Conservation (phyloP, 2,113 vertebrate genomes). For the Phalacrocorax brasilianus region DNA sequence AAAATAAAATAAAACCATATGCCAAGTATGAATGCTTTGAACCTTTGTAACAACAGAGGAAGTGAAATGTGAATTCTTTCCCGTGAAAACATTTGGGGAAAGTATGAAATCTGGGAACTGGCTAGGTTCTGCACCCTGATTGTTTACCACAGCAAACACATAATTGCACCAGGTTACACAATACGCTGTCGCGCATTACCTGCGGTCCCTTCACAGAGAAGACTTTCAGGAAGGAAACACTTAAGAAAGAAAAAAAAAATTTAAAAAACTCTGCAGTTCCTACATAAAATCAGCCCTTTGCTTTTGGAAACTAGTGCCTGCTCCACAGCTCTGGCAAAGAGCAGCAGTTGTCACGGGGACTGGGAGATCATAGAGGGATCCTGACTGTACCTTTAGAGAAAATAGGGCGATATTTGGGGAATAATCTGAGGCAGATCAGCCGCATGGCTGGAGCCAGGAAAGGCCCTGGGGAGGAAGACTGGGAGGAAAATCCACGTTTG, state of each 20-base stretch:
- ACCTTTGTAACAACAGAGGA: constrained; percentile 23
- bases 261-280: neutral
- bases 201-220: neutral
- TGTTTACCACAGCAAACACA: constrained; percentile 1
- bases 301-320: neutral
- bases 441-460: fast-evolving
- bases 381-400: neutral
- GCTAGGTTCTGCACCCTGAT: neutral
- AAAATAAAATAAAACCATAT: constrained; percentile 43
- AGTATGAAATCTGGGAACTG: constrained; percentile 20
- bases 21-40: constrained; percentile 16
- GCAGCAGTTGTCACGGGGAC: neutral
- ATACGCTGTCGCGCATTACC: fast-evolving
- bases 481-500: neutral
- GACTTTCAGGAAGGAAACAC: neutral
- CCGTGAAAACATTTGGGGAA: constrained; percentile 22
- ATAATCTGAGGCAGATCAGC: neutral
- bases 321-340: neutral
- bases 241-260: neutral
- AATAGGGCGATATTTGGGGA: neutral
- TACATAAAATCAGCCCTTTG: neutral
- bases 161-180: neutral
- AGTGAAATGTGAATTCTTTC: constrained; percentile 37
- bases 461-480: neutral
- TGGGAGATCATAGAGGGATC: neutral